These are phyloP conservation scores for Epicampocera succincta DNA, from an alignment of 2,888 invertebrate genomes.

Conservation along the genomic window DNA sequence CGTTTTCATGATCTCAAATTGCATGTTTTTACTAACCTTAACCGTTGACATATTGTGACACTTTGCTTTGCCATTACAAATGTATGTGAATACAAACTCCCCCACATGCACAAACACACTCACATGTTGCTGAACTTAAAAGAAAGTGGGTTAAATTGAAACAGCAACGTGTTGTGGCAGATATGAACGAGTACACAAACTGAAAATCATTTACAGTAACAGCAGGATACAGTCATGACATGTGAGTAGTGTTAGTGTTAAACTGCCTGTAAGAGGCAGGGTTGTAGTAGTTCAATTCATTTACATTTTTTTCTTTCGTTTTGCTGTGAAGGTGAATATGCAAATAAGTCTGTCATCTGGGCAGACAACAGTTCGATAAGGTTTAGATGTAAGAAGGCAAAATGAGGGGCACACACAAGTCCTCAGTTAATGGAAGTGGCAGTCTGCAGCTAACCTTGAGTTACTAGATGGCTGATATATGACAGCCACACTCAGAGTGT, in stretches of 20 bases:
- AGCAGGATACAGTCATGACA: conserved; percentile 18
- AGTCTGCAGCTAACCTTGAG: not conserved
- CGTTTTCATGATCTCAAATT: conserved; percentile 37
- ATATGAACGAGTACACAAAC: not conserved
- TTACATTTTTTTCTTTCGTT: not conserved
- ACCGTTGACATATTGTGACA: conserved; percentile 38
- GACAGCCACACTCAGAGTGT: too few species aligned
- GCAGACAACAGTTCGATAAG: not conserved
- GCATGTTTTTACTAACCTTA: conserved; percentile 6
- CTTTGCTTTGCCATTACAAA: not conserved
- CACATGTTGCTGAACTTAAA: not conserved
- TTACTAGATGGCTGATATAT: too few species aligned
- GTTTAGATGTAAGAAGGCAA: not conserved
- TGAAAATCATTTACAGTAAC: conserved; percentile 32
- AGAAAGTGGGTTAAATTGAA: conserved; percentile 2
- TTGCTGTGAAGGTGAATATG: not conserved
- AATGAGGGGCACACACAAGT: not conserved
- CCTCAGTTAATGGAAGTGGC: not conserved
- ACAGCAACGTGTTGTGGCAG: not conserved
- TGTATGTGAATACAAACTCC: not conserved
- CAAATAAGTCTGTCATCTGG: conserved; percentile 6
- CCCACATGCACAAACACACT: not conserved
- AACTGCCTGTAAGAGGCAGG: not conserved
- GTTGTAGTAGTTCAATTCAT: not conserved
- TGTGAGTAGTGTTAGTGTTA: not conserved